Evolutionary conservation across 2,888 invertebrate species (phyloP).

Genomic region (Homarus gammarus): DNA sequence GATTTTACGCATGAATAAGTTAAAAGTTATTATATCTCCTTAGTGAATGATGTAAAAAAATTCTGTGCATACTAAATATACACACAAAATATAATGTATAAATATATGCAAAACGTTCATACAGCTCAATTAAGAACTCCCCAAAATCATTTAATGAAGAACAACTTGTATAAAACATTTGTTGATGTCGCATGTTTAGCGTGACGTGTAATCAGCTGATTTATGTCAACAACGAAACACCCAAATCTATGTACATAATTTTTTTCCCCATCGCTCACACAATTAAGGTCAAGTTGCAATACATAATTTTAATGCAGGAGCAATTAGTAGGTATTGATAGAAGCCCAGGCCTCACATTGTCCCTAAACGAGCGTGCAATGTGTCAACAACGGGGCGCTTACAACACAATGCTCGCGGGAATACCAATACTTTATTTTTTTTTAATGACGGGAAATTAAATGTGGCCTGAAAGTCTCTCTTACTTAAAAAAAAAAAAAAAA

Average conservation of each 20-base stretch:
- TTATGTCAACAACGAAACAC: not conserved
- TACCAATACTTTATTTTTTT: not conserved
- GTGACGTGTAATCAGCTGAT: not conserved
- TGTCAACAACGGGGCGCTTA: not conserved
- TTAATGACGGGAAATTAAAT: not conserved
- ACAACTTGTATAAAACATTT: not conserved
- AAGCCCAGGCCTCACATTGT: not conserved
- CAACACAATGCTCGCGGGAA: not conserved
- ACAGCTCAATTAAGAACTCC: not conserved
- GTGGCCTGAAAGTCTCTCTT: not conserved
- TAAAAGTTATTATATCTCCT: no score
- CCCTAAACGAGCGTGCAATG: not conserved
- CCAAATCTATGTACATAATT: not conserved
- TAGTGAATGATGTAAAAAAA: no score
- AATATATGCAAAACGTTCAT: not conserved
- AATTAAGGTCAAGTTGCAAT: slow-evolving; percentile 12
- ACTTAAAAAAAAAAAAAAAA: not conserved
- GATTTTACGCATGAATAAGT: no score
- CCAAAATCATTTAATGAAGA: slow-evolving; percentile 1
- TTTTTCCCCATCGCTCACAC: not conserved
- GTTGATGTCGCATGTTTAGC: not conserved
- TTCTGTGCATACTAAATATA: no score
- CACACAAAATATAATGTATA: not conserved
- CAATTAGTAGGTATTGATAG: not conserved
- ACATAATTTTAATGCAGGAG: not conserved